Percentiles rank a stretch among this genome's conserved stretches.
Evolutionary conservation across 2,888 invertebrate species (phyloP).

Genomic region (Theodoxus fluviatilis): DNA sequence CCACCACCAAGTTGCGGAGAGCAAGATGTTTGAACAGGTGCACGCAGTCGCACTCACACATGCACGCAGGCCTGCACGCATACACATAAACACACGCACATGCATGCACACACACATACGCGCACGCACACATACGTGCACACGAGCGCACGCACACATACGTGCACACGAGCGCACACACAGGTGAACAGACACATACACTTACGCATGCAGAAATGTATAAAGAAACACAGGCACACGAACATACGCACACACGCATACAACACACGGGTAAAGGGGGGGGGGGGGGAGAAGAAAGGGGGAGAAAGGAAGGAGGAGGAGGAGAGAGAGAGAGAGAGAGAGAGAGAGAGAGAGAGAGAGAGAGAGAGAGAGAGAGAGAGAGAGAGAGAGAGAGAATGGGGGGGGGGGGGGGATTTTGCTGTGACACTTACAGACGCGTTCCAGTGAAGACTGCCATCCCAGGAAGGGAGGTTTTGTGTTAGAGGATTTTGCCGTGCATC

Average conservation of each 20-base stretch:
- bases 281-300: background rate
- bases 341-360: background rate
- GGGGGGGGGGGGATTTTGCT: background rate
- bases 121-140: no score
- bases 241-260: background rate
- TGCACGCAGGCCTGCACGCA: no score
- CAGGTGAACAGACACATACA: no score
- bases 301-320: background rate
- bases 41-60: no score
- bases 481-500: background rate
- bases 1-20: no score
- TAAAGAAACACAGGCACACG: background rate
- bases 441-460: no score
- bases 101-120: background rate
- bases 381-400: background rate
- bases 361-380: background rate
- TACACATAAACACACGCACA: background rate
- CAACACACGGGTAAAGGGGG: background rate
- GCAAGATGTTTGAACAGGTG: no score
- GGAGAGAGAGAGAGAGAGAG: conserved; percentile 2
- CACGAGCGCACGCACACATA: no score
- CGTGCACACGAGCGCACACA: no score
- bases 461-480: background rate
- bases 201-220: no score
- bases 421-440: background rate